Evolutionary conservation across 2,888 invertebrate species (phyloP).

Genomic region (Tipula helvola): DNA sequence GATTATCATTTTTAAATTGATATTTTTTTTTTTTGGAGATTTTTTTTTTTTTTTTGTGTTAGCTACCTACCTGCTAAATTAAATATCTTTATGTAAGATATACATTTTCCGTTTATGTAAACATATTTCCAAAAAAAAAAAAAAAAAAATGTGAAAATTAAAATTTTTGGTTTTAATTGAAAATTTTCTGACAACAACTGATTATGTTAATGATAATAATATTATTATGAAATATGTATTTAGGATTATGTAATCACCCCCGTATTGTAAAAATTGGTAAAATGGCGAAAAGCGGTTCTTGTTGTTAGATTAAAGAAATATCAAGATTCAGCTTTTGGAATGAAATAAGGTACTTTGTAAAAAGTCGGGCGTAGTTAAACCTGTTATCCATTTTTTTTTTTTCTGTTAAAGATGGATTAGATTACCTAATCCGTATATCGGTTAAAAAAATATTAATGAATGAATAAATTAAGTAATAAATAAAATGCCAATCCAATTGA

Average conservation of each 20-base stretch:
- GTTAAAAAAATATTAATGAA: too few relatives aligned
- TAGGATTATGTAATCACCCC: neutral
- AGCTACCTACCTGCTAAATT: neutral
- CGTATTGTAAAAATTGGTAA: neutral
- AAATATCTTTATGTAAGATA: neutral
- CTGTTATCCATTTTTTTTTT: too few relatives aligned
- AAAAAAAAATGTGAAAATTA: neutral
- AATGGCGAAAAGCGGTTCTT: neutral
- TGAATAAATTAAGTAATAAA: too few relatives aligned
- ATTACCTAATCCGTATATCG: too few relatives aligned
- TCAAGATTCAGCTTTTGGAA: neutral
- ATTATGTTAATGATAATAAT: slow-evolving; percentile 4
- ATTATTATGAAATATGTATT: neutral
- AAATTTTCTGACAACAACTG: neutral
- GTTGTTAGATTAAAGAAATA: neutral
- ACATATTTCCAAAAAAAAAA: neutral
- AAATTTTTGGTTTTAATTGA: neutral
- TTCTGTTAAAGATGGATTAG: too few relatives aligned
- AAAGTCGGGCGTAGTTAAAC: too few relatives aligned
- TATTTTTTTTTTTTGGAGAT: neutral
- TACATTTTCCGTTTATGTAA: neutral
- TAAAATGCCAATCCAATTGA: too few relatives aligned
- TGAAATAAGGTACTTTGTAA: neutral
- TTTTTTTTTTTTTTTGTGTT: neutral
- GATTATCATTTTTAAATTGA: slow-evolving; percentile 4